Base-by-base conservation (phyloP, 37 sponge, comb jelly and placozoan species). In the Corticium candelabrum region DNA sequence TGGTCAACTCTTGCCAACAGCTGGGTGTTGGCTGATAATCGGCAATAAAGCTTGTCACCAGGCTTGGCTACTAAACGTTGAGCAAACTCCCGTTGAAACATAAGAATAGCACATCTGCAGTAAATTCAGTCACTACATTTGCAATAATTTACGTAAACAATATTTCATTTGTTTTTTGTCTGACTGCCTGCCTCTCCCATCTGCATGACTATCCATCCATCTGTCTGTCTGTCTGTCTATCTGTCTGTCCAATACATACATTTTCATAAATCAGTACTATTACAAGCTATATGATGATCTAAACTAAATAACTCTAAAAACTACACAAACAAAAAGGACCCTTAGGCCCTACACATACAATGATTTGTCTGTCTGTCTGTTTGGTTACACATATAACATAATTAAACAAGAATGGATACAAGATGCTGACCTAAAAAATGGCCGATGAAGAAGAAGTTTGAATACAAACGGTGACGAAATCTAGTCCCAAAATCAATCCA, bases 1-100 rank as follows among this genome's bases (percentile, higher is more conserved):
- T 97, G 99, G 40, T 84, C 82, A 0, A 97, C 99, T 35, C 93
- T 69, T n/a, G 99, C 95, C 41, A 97, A 81, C 2, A 97, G 89
- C 68, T 97, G 99, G 0, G 90, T 91, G 79, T 97, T 97, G 74
- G 74, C 90, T 2, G 95, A 94, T 34, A 97, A 87, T 15, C 99
- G 80, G 74, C 99, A 97, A 83, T 97, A 97, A 29, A 94, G 78
- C 83, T 94, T 97, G 71, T 94, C 95, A 2, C 90, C 90, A 31
- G 99, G 95, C 67, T 91, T 89, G 39, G 99, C 99, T 11, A 91
- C 90, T 34, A 97, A 76, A 1, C 99, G 77, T 82, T 90, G 90
- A 0, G 99, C 99, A 89, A 97, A 97, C 80, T 97, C 99, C 34
- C 90, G 68, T 77, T 97, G 99, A 41, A 97, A 97, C 99, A 97